phyloP scores from a whole-genome alignment of 2,797 vertebrate species.

The Pempheris klunzingeri region DNA sequence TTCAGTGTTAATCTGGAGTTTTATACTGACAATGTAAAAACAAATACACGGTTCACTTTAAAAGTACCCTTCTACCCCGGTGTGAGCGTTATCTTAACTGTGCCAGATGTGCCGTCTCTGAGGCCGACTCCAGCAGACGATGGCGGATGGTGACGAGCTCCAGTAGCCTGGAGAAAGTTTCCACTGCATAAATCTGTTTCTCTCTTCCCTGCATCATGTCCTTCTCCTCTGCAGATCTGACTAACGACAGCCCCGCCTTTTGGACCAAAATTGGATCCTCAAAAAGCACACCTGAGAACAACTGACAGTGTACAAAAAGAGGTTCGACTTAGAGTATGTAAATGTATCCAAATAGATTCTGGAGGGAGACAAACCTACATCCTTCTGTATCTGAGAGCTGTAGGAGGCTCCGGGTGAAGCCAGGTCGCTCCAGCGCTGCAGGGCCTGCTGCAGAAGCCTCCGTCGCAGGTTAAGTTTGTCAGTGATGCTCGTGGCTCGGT shows the following conservation, averaged over 20 bases:
- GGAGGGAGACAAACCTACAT: slow-evolving; percentile 61
- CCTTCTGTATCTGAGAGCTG: slow-evolving; percentile 80
- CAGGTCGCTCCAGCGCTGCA: slow-evolving; percentile 73
- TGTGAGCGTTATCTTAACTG: slow-evolving; percentile 67
- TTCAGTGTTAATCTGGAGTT: no score
- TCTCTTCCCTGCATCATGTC: slow-evolving; percentile 69
- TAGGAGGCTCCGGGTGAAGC: slow-evolving; percentile 71
- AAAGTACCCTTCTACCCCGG: accelerated
- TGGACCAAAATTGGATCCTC: slow-evolving; percentile 81
- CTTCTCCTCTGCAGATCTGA: slow-evolving; percentile 62
- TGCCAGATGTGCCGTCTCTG: slow-evolving; percentile 77
- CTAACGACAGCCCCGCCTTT: slow-evolving; percentile 70
- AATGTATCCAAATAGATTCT: neutral
- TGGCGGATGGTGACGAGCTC: slow-evolving; percentile 83
- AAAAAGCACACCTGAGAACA: slow-evolving; percentile 83
- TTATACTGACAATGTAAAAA: neutral
- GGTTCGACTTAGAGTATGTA: neutral
- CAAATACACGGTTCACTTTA: neutral
- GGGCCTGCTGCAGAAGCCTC: slow-evolving; percentile 72
- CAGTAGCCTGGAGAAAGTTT: slow-evolving; percentile 82
- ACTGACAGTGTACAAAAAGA: slow-evolving; percentile 56
- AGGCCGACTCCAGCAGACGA: slow-evolving; percentile 75
- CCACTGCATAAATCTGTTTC: slow-evolving; percentile 71
- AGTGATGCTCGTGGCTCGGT: slow-evolving; percentile 54
- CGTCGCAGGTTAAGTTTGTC: slow-evolving; percentile 74